Base-by-base conservation (phyloP, 2,113 vertebrate species). In the Ellobius talpinus region DNA sequence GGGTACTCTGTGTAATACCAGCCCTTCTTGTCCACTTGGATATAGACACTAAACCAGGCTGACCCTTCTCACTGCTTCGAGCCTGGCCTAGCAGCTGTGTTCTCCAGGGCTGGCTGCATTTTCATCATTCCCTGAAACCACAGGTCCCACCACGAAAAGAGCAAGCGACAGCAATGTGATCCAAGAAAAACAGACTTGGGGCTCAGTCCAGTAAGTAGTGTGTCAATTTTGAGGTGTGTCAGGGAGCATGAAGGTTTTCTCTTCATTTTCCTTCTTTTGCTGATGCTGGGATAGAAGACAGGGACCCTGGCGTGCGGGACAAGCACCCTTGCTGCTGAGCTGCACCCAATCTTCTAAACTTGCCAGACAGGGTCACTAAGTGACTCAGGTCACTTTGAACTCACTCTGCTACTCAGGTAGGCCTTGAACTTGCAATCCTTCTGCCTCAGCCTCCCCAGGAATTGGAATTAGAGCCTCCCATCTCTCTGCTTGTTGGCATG, bases 21-120 rank as follows among this genome's bases (percentile, higher is more conserved):
- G 65, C n/a, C 77, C 23, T 76, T 50, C 55, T 72, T 24, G 17
- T 52, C 73, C 78, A 76, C 39, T 55, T 52, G 55, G 88, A 92
- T 93, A 90, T 47, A 70, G 82, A 96, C 36, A 73, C 36, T 66
- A 86, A 93, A 94, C 74, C 88, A 77, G 52, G 85, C 65, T 52
- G 58, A 72, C 10, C 92, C 36, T 87, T 16, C 73, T 36, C 4
- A 1, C 29, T 85, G 90, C 39, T 82, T 76, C 95, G 61, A 89
- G 91, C 76, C 72, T 50, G 39, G 87, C 65, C 65, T 92, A n/a
- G 26, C 13, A 87, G 42, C 82, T 39, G 39, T 50, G 52, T 19
- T 45, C 58, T 95, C 86, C 82, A 61, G 45, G n/a, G 74, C 93
- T 73, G 87, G 74, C 93, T 73, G 87, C 4, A 0, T 87, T 96